Conservation (phyloP, 1,140 invertebrate genomes). For the Charaxes varanes region DNA sequence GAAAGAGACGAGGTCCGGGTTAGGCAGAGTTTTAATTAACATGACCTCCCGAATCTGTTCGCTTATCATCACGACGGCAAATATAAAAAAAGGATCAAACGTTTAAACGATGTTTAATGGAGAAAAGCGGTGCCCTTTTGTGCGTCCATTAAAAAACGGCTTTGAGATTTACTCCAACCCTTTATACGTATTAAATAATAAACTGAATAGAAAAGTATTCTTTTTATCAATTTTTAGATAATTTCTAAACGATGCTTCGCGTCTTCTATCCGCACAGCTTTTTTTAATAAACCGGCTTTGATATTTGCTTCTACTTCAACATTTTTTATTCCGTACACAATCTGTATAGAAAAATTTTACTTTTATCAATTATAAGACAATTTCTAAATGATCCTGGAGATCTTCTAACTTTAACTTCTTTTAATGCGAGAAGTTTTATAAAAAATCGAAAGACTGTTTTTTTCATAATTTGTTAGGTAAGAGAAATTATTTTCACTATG, state of each 20-base stretch:
- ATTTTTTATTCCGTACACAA: too few species aligned
- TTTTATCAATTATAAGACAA: too few species aligned
- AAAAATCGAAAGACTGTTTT: too few species aligned
- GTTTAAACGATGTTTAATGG: constrained; percentile 72
- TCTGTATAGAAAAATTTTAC: too few species aligned
- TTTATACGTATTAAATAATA: constrained; percentile 46
- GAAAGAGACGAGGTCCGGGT: constrained; percentile 1
- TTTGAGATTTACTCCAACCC: constrained; percentile 60
- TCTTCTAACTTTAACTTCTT: too few species aligned
- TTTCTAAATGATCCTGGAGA: too few species aligned
- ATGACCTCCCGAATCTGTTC: constrained; percentile 46
- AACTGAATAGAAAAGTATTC: constrained; percentile 39
- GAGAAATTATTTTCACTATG: too few species aligned
- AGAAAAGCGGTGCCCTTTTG: constrained; percentile 65
- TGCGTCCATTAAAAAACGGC: constrained; percentile 65
- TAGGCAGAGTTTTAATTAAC: constrained; percentile 43
- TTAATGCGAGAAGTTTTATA: too few species aligned
- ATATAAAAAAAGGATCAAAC: constrained; percentile 73
- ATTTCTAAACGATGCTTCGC: constrained; percentile 50
- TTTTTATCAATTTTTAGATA: constrained; percentile 51
- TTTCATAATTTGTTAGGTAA: too few species aligned
- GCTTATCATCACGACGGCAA: constrained; percentile 54
- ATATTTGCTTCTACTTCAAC: too few species aligned
- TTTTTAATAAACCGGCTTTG: too few species aligned
- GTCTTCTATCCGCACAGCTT: too few species aligned